phyloP scores from a whole-genome alignment of 2,797 vertebrate species.

The Lerista edwardsae region DNA sequence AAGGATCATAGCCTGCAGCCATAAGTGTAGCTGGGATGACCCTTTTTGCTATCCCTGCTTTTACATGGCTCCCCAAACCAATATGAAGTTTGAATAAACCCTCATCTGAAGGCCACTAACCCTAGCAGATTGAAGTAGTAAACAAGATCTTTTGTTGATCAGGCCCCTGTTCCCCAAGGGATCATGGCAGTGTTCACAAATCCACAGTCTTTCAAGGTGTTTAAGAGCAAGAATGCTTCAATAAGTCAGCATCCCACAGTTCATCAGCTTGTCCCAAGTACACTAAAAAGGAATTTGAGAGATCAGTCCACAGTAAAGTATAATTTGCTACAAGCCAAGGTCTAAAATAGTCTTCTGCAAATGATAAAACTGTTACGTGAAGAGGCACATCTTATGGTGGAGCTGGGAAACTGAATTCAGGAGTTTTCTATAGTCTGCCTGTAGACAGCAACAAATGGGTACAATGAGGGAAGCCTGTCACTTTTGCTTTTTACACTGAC shows the following conservation, averaged over 20 bases:
- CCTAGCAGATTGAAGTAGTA: too few relatives aligned
- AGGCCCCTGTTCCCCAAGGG: not conserved
- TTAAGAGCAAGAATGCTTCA: not conserved
- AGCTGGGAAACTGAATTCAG: not conserved
- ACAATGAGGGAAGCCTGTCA: not conserved
- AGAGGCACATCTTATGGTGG: not conserved
- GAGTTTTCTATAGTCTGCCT: not conserved
- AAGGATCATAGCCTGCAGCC: not conserved
- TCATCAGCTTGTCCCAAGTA: not conserved
- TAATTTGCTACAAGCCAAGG: not conserved
- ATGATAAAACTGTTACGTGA: not conserved
- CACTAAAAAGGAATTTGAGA: not conserved
- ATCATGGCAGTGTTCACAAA: not conserved
- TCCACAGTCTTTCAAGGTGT: not conserved
- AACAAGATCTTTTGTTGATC: not conserved
- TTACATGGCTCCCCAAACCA: not conserved
- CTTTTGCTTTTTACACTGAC: not conserved
- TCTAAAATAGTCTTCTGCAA: constrained; percentile 4
- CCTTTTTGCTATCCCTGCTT: not conserved
- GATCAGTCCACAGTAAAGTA: not conserved
- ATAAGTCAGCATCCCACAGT: not conserved
- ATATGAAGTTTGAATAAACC: not conserved
- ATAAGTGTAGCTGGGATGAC: not conserved
- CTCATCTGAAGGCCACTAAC: not conserved
- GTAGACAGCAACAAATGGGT: not conserved